phyloP scores from a whole-genome alignment of 2,888 invertebrate genomes.

The Cataglyphis albicans region DNA sequence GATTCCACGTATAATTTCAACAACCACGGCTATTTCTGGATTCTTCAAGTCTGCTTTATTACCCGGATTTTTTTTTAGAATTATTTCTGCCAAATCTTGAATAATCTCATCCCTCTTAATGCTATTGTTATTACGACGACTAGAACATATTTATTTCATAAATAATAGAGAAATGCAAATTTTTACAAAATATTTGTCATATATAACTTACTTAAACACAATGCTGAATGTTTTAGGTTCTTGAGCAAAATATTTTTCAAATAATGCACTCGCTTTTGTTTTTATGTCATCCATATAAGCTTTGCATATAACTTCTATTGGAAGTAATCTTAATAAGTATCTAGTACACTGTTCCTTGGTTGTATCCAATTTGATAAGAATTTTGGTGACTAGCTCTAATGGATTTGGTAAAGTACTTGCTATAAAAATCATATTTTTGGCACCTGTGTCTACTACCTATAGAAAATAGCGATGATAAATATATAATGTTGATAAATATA shows the following conservation, averaged over 20 bases:
- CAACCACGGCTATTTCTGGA: slow-evolving; percentile 92
- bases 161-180: slow-evolving; percentile 1
- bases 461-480: slow-evolving; percentile 72
- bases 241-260: slow-evolving; percentile 92
- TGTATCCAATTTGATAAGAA: slow-evolving; percentile 91
- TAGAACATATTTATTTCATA: slow-evolving; percentile 69
- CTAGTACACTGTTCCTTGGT: slow-evolving; percentile 91
- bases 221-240: slow-evolving; percentile 92
- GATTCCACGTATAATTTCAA: slow-evolving; percentile 93
- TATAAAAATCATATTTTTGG: slow-evolving; percentile 95
- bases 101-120: slow-evolving; percentile 91
- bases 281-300: slow-evolving; percentile 93
- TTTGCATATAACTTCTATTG: slow-evolving; percentile 92
- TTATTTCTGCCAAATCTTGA: slow-evolving; percentile 90
- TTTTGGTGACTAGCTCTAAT: slow-evolving; percentile 89
- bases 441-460: slow-evolving; percentile 93
- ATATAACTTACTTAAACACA: slow-evolving; percentile 88
- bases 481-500: background rate
- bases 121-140: slow-evolving; percentile 91
- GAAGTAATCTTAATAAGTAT: slow-evolving; percentile 92
- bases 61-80: slow-evolving; percentile 89
- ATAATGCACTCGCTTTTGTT: slow-evolving; percentile 89
- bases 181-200: slow-evolving; percentile 20
- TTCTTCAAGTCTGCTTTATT: slow-evolving; percentile 93
- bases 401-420: slow-evolving; percentile 92